Base-by-base conservation (phyloP, 2,888 invertebrate species). In the Tenthredo notha region DNA sequence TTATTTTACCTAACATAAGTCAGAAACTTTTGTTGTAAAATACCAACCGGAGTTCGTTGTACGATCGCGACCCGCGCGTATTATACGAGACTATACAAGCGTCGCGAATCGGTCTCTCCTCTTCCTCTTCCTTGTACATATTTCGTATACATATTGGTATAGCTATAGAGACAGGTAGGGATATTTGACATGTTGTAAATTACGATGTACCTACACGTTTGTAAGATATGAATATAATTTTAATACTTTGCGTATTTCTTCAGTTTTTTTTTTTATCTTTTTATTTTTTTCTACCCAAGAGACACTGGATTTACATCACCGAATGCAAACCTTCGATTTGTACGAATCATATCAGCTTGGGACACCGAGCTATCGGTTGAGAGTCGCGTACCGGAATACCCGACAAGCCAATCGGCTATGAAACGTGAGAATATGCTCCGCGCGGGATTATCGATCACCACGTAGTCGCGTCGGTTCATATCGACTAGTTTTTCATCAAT, bases 351-450 rank as follows among this genome's bases (percentile, higher is more conserved):
- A 61, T 61, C 61, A 61, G 61, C 61, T 61, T 21, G 61, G 61
- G 21, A 61, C 25, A 25, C 12, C 21, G 21, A 61, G 21, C 61
- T 61, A 61, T 61, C 61, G 61, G 61, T 61, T 61, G 61, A 25
- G 25, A 61, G 61, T 61, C 61, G 61, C 61, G 61, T 61, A 70
- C n/a, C 33, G n/a, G 40, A 70, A 33, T 70, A 70, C 3, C n/a
- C 37, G 70, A 70, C 70, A 70, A 70, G 70, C 33, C 70, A 70
- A 70, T 70, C 70, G 70, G 29, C 70, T 37, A 70, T 70, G 70
- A 70, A 70, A 70, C 70, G 70, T 70, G 70, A 70, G 37, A 70
- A 70, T 70, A 33, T 70, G n/a, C 33, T n/a, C 37, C 37, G 61
- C 61, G 21, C 25, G 25, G 61, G 61, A 21, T 61, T 61, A 61